Evolutionary conservation across 2,113 vertebrate species (phyloP), one percentile per base, ranked within the genome.

Genomic region (Monopterus albus): DNA sequence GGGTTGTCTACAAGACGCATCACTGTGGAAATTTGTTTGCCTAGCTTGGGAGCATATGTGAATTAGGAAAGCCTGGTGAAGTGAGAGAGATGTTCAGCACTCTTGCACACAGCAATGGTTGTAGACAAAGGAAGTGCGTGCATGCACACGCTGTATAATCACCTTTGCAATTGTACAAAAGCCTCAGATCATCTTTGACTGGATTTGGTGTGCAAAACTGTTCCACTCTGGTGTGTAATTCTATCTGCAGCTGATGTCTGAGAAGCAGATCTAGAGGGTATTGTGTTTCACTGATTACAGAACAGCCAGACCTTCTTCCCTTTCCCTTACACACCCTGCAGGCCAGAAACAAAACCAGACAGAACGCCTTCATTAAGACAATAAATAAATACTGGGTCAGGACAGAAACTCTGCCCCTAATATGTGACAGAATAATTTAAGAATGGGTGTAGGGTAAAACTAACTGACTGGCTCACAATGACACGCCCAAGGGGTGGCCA

Each of bases 211-310:
- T 36, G 64, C 18, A 25, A 43, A 1, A 13, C 17, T 33, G 43
- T 47, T 47, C 53, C 47, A 10, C 39, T 57, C 23, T 29, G 18
- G 39, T 47, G 47, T 20, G 35, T 12, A 39, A 59, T 28, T 28
- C n/a, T 49, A 78, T 66, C 59, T n/a, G 70, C 3, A 26, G 26
- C 58, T 57, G 62, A 72, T 82, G 58, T 79, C 68, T 75, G 33
- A 68, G 75, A 47, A 77, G 76, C 26, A 64, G 49, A 74, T 75
- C 46, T 21, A 45, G 59, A 31, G 60, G 59, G 61, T n/a, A 52
- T 58, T 63, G 66, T 31, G 52, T 72, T 71, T 53, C 47, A 29
- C 26, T 40, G 78, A 87, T 87, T 87, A 83, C 75, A 85, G 65
- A 39, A 64, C 45, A 64, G 53, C 1, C 61, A 40, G 67, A 51